Conservation (phyloP, 2,888 invertebrate genomes). For the Clunio marinus region DNA sequence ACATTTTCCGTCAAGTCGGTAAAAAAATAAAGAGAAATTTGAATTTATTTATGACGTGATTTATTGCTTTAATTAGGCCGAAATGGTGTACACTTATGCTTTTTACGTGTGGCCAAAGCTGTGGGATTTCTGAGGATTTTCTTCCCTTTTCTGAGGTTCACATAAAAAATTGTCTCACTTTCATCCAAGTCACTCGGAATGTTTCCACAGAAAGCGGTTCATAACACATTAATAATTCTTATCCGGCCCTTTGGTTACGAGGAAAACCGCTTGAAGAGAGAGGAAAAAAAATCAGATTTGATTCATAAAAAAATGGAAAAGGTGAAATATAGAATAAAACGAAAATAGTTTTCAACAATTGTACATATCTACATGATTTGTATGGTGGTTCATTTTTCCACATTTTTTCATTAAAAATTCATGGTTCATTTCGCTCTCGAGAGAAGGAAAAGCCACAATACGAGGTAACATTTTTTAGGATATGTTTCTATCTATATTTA, state of each 20-base stretch:
- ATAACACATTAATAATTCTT: background rate
- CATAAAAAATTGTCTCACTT: constrained; percentile 4
- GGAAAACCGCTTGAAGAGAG: constrained; percentile 7
- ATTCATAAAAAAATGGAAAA: background rate
- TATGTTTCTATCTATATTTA: too few species aligned
- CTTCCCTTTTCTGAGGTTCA: background rate
- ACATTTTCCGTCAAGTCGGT: background rate
- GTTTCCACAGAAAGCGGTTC: constrained; percentile 7
- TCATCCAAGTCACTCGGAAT: background rate
- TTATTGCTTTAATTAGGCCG: constrained; percentile 34
- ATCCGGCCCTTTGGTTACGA: background rate
- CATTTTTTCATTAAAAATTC: constrained; percentile 2
- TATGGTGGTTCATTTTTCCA: too few species aligned
- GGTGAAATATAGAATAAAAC: too few species aligned
- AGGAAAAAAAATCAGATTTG: background rate
- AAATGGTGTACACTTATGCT: background rate
- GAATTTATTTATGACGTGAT: constrained; percentile 38
- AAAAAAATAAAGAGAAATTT: constrained; percentile 12
- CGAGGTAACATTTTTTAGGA: too few species aligned
- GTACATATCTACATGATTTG: background rate
- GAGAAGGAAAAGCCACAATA: too few species aligned
- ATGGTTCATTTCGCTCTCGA: background rate
- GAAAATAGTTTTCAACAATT: constrained; percentile 2
- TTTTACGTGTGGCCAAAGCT: background rate
- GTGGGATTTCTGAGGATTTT: constrained; percentile 6